Conservation (phyloP, 2,113 vertebrate species). For the Thunnus thynnus region DNA sequence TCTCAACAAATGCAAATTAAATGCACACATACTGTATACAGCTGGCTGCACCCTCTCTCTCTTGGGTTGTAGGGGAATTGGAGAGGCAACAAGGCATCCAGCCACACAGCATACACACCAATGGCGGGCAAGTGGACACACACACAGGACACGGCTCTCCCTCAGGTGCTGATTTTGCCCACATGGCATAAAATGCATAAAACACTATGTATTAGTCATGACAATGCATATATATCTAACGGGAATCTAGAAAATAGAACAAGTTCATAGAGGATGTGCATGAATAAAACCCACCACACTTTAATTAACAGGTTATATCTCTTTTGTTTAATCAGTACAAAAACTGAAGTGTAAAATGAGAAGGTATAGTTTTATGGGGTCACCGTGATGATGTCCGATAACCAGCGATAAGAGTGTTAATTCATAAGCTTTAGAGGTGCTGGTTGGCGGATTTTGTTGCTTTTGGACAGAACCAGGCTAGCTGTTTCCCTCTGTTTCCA, state of each 20-base stretch:
- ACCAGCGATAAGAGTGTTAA: not conserved
- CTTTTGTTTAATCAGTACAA: too few species aligned
- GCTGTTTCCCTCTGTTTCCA: not conserved
- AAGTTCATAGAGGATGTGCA: not conserved
- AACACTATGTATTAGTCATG: constrained; percentile 25
- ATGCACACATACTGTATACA: not conserved
- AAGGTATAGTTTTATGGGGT: too few species aligned
- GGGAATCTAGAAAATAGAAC: constrained; percentile 36
- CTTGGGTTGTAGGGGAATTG: constrained; percentile 89
- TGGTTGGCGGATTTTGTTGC: not conserved
- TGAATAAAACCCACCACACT: not conserved
- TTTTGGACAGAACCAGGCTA: not conserved
- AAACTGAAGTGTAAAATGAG: too few species aligned
- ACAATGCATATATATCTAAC: constrained; percentile 25
- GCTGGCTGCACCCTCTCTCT: constrained; percentile 1
- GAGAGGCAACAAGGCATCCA: constrained; percentile 94
- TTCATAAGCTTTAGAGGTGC: not conserved
- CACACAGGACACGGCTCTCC: constrained; percentile 91
- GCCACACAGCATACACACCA: constrained; percentile 88
- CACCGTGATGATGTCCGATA: too few species aligned
- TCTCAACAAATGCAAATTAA: not conserved
- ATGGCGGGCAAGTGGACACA: constrained; percentile 90
- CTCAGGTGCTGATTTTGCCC: constrained; percentile 85
- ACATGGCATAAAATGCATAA: constrained; percentile 39
- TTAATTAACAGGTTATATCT: too few species aligned